These are phyloP conservation scores for Karalla daura DNA, from an alignment of 2,797 vertebrate genomes.

Conservation along the genomic window DNA sequence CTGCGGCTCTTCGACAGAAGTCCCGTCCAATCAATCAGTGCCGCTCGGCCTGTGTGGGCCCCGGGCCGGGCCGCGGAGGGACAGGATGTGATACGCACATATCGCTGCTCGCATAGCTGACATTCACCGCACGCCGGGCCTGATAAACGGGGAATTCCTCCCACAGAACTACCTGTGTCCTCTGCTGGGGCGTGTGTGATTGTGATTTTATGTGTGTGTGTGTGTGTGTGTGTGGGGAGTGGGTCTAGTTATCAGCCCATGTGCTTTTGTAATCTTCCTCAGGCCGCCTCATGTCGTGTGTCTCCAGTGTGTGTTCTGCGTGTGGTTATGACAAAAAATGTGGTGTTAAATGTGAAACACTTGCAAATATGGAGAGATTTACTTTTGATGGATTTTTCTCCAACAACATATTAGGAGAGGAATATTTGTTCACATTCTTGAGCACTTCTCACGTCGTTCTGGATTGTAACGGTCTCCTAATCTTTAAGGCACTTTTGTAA, in stretches of 20 bases:
- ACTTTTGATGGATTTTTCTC: slow-evolving; percentile 48
- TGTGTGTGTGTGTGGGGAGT: too few relatives aligned
- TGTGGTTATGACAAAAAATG: background rate
- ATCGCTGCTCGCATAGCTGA: slow-evolving; percentile 67
- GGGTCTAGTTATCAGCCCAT: slow-evolving; percentile 15
- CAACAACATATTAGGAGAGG: slow-evolving; percentile 59
- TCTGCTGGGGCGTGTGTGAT: slow-evolving; percentile 12
- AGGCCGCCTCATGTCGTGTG: slow-evolving; percentile 19
- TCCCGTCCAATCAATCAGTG: slow-evolving; percentile 59
- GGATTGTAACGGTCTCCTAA: slow-evolving; percentile 52
- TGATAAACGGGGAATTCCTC: slow-evolving; percentile 68
- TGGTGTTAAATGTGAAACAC: too few relatives aligned
- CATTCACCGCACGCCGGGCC: slow-evolving; percentile 48
- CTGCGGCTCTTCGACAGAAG: slow-evolving; percentile 50
- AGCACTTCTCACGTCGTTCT: slow-evolving; percentile 54
- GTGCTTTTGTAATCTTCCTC: slow-evolving; percentile 25
- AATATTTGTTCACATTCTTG: slow-evolving; percentile 55
- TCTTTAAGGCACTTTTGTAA: too few relatives aligned
- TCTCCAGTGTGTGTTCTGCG: background rate
- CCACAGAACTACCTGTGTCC: slow-evolving; percentile 29
- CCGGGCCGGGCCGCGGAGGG: slow-evolving; percentile 10
- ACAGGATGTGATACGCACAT: slow-evolving; percentile 61
- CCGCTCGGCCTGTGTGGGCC: slow-evolving; percentile 67
- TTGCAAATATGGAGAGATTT: slow-evolving; percentile 56
- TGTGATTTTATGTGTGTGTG: too few relatives aligned